phyloP scores from a whole-genome alignment of 2,888 invertebrate species.

The Dioctria rufipes region DNA sequence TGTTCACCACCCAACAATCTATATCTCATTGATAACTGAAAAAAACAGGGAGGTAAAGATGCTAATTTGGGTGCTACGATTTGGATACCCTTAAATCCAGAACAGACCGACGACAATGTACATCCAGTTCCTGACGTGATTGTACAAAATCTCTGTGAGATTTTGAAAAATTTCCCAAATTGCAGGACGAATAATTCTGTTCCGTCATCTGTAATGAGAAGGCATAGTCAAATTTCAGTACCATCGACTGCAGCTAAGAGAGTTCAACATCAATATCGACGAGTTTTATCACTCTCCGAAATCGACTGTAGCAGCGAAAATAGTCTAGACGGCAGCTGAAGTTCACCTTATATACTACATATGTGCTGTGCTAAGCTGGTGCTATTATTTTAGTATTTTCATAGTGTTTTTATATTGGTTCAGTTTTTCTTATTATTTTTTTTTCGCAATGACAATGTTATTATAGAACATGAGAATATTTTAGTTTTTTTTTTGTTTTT shows the following conservation, averaged over 20 bases:
- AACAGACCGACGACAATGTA: slow-evolving; percentile 60
- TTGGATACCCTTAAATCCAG: slow-evolving; percentile 79
- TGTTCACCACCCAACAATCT: slow-evolving; percentile 55
- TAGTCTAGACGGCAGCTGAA: slow-evolving; percentile 68
- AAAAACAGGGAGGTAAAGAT: slow-evolving; percentile 79
- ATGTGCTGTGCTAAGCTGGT: background rate
- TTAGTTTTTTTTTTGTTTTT: too few relatives aligned
- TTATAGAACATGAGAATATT: too few relatives aligned
- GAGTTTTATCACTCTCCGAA: slow-evolving; percentile 65
- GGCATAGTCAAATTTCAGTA: slow-evolving; percentile 21
- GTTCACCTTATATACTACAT: background rate
- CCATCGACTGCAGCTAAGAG: slow-evolving; percentile 51
- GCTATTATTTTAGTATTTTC: background rate
- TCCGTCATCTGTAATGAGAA: slow-evolving; percentile 10
- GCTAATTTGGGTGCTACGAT: slow-evolving; percentile 85
- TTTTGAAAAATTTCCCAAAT: slow-evolving; percentile 67
- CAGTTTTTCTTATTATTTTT: too few relatives aligned
- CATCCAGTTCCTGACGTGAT: slow-evolving; percentile 65
- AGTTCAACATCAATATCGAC: slow-evolving; percentile 30
- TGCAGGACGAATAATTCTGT: slow-evolving; percentile 45
- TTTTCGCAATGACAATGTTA: too few relatives aligned
- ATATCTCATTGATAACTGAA: slow-evolving; percentile 54
- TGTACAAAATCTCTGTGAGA: slow-evolving; percentile 66
- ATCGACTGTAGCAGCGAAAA: slow-evolving; percentile 70
- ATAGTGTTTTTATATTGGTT: too few relatives aligned